Evolutionary conservation across 2,113 vertebrate species (phyloP).

Genomic region (Strix uralensis): DNA sequence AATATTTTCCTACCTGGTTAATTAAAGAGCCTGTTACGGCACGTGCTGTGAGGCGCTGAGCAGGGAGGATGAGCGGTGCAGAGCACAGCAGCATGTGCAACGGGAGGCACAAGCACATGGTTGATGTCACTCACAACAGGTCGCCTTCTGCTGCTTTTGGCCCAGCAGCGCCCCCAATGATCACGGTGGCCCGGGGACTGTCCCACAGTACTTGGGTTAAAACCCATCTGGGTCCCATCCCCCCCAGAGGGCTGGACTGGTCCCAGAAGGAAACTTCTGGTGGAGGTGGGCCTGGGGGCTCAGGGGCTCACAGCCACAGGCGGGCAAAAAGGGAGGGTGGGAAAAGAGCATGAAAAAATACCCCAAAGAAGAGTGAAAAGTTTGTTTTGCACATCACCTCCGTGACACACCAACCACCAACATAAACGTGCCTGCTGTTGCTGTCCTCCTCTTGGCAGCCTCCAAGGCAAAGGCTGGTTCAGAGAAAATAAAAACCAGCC

Average conservation of each 20-base stretch:
- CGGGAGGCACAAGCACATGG: background rate
- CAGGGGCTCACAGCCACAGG: background rate
- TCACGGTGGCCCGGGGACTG: background rate
- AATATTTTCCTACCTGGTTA: background rate
- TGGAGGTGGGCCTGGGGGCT: background rate
- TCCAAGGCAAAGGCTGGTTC: background rate
- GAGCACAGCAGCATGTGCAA: background rate
- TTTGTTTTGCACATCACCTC: background rate
- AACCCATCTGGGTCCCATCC: background rate
- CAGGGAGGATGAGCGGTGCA: background rate
- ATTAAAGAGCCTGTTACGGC: background rate
- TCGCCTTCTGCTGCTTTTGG: background rate
- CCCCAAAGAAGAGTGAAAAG: background rate
- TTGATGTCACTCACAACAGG: accelerated
- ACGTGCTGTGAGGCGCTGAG: background rate
- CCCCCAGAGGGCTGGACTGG: background rate
- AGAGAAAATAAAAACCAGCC: background rate
- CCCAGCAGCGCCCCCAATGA: background rate
- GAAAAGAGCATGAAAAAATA: background rate
- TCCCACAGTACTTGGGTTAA: background rate
- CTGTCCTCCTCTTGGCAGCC: background rate
- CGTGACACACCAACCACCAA: background rate
- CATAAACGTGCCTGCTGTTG: accelerated
- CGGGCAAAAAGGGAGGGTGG: background rate
- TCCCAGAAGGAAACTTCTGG: background rate